Evolutionary conservation across 2,797 vertebrate genomes (phyloP), one percentile per base, ranked within the genome.

Genomic region (Hafferia zeledoni): DNA sequence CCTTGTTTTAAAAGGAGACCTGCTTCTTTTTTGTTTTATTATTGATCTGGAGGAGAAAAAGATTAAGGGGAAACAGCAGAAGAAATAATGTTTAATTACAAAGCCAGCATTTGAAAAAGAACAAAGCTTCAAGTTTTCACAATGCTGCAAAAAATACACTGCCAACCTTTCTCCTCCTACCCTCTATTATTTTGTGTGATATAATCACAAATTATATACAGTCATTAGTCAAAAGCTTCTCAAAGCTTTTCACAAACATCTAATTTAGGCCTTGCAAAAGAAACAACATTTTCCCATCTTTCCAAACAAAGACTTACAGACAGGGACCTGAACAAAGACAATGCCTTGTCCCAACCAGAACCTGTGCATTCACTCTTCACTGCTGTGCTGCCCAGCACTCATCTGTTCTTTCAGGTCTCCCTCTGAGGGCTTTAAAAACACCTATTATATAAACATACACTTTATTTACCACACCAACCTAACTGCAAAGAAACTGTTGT

Each of bases 151-250:
- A 44, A 92, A 90, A 31, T 50, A 67, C 76, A 47, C 25, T 39
- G 83, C 52, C 46, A 60, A 25, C 31, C 87, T 79, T 79, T 64
- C 70, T 91, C 56, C 53, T 87, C 76, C 79, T 68, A 75, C 57
- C 46, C 57, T 85, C 68, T 75, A 91, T 86, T 94, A 91, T 89
- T 80, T 33, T 55, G 24, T 18, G 30, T 81, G 84, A 94, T 90
- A 87, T 47, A 90, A 94, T 86, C 69, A 83, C 33, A 35, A 37
- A 87, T 68, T 83, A 43, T 61, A 78, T 27, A 74, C 17, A 87
- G 61, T 55, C 17, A 7, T 81, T 91, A 91, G 93, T 68, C 82
- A 94, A 94, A 94, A 93, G 84, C 27, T 47, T 85, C 71, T 83
- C 60, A 80, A 85, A 91, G 75, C 56, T 76, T 72, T 94, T 89